phyloP scores from a whole-genome alignment of 2,797 vertebrate species.

The Microhierax caerulescens region DNA sequence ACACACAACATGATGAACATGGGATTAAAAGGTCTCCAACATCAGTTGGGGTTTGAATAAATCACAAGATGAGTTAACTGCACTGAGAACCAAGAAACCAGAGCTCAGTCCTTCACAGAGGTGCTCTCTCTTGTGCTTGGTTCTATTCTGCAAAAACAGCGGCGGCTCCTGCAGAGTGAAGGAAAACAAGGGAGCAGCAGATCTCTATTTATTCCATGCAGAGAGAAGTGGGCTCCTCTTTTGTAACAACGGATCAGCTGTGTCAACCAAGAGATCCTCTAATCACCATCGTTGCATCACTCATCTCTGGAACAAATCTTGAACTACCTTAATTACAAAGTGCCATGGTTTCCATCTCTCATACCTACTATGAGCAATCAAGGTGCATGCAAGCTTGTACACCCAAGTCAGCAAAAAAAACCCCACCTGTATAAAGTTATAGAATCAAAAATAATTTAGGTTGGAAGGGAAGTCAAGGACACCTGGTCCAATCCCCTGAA shows the following conservation, averaged over 20 bases:
- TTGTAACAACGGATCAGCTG: background rate
- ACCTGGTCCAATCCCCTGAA: background rate
- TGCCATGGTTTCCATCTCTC: background rate
- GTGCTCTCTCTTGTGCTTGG: background rate
- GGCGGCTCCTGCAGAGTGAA: background rate
- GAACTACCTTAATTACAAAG: background rate
- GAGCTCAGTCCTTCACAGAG: background rate
- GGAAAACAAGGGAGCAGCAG: background rate
- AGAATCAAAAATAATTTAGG: background rate
- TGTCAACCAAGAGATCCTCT: background rate
- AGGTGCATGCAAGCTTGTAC: background rate
- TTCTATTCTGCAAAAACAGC: background rate
- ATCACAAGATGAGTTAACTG: background rate
- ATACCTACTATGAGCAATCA: background rate
- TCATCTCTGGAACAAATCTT: accelerated
- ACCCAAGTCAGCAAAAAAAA: accelerated
- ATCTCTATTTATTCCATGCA: background rate
- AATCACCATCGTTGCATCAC: background rate
- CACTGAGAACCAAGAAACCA: background rate
- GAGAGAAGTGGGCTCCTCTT: background rate
- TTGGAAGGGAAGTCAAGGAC: background rate
- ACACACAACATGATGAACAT: accelerated
- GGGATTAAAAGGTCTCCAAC: accelerated
- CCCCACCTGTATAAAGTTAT: background rate
- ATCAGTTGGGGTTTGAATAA: accelerated